phyloP scores from a whole-genome alignment of 2,113 vertebrate species.

The Mesocricetus auratus region DNA sequence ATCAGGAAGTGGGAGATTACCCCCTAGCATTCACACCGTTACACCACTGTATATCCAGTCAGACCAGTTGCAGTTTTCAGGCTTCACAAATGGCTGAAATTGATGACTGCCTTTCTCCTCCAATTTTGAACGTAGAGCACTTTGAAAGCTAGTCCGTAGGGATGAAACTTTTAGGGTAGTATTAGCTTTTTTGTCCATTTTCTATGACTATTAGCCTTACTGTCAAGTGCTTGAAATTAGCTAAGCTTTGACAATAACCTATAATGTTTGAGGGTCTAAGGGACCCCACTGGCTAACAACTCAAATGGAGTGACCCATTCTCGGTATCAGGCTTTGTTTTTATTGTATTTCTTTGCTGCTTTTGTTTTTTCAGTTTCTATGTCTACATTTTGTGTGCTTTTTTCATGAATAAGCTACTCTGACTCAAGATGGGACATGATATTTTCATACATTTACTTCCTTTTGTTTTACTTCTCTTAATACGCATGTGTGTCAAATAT shows the following conservation, averaged over 20 bases:
- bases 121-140: neutral
- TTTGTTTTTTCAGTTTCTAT: neutral
- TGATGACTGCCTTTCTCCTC: neutral
- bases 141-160: neutral
- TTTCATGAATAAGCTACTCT: neutral
- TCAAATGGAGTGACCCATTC: neutral
- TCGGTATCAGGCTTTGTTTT: neutral
- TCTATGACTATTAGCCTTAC: neutral
- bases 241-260: neutral
- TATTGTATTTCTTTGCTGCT: neutral
- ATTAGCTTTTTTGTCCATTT: neutral
- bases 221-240: neutral
- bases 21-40: neutral
- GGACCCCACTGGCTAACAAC: neutral
- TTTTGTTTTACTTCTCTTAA: neutral
- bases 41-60: neutral
- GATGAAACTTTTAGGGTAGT: neutral
- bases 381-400: neutral
- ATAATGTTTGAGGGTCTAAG: neutral
- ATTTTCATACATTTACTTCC: neutral
- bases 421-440: neutral
- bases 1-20: neutral
- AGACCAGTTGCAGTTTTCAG: neutral
- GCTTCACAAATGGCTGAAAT: neutral
- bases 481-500: neutral